Percentiles rank a stretch among this genome's conserved stretches.
These are phyloP conservation scores for Colinus virginianus DNA, from an alignment of 2,113 vertebrate genomes.

Conservation along the genomic window DNA sequence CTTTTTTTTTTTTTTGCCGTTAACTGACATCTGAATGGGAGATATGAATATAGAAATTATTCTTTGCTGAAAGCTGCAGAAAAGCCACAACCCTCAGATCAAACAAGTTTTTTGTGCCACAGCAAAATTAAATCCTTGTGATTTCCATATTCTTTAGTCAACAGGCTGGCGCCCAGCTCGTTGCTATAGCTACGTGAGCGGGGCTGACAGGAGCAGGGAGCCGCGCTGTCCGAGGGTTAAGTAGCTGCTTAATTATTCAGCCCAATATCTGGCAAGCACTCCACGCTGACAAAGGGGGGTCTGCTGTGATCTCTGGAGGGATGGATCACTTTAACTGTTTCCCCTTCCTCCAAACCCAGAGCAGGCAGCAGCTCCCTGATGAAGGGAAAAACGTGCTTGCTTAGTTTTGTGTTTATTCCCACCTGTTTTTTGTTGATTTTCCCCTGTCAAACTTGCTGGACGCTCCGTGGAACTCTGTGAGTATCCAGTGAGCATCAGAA, in stretches of 20 bases:
- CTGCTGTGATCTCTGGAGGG: background rate
- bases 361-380: background rate
- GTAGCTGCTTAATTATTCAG: constrained; percentile 62
- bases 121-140: constrained; percentile 59
- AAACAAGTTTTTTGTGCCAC: constrained; percentile 47
- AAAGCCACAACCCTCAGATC: constrained; percentile 52
- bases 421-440: rapidly evolving
- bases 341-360: background rate
- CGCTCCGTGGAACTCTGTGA: background rate
- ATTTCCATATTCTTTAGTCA: constrained; percentile 59
- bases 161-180: constrained; percentile 38
- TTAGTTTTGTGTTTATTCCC: background rate
- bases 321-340: constrained; percentile 18
- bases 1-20: background rate
- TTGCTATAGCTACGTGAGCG: constrained; percentile 57
- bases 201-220: constrained; percentile 52
- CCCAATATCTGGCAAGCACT: constrained; percentile 41
- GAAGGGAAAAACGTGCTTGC: background rate
- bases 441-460: background rate
- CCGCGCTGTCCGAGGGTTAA: constrained; percentile 27
- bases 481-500: background rate
- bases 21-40: constrained; percentile 40
- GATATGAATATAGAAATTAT: constrained; percentile 21
- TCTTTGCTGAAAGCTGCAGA: constrained; percentile 41
- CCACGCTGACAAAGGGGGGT: constrained; percentile 15